Base-by-base conservation (phyloP, 2,113 vertebrate species). In the Chrysochloris asiatica region DNA sequence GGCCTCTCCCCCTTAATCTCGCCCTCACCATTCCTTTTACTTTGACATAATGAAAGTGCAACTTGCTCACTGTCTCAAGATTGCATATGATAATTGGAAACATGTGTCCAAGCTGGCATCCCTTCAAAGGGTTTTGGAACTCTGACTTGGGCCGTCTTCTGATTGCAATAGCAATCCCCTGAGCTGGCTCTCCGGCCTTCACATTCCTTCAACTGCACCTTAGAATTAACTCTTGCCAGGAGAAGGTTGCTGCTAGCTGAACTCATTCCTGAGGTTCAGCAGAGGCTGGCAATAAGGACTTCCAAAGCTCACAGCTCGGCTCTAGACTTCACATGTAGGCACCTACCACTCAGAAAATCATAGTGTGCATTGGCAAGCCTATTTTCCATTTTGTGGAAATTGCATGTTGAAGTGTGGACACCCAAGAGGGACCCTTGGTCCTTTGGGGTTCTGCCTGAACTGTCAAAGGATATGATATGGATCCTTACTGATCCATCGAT, bases 1-100 rank as follows among this genome's bases (percentile, higher is more conserved):
- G 38, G 48, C 80, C 90, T 89, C 94, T 89, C 81, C 59, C 69
- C 30, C 83, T 88, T 96, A 91, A 93, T 36, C 26, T 90, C 30
- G 0, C 72, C 73, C 93, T 94, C 80, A 45, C 91, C 47, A 19
- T 92, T 92, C 72, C 90, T 96, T 96, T 96, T 95, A 21, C 90
- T 96, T 89, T 92, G 90, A 95, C 90, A 93, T 81, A 96, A 96
- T 91, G 92, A 95, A 97, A 93, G 45, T 96, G 92, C 93, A 96
- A 89, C 75, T 95, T 86, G 89, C 96, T 86, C 91, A 96, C 94
- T 91, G 91, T 93, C 94, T 96, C 30, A 2, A 80, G 82, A 94
- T 94, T 73, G 86, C 86, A 71, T 91, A 72, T 86, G 85, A 90
- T 96, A 97, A 98, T 96, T 95, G 76, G 96, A 96, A 97, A 94